Conservation (phyloP, 1,140 invertebrate genomes). For the Bombus haemorrhoidalis region DNA sequence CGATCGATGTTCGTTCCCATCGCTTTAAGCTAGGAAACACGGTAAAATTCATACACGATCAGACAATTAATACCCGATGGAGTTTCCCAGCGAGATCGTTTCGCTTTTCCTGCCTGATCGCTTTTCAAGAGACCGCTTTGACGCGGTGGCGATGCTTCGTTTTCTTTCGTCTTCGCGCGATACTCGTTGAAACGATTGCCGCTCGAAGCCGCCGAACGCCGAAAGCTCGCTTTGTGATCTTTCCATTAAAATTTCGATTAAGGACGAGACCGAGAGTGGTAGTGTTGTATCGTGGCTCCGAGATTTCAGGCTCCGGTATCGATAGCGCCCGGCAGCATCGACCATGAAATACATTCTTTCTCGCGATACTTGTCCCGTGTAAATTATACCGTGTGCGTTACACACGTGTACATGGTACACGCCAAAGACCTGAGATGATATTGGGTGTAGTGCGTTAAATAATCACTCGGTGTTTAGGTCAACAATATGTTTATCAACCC, state of each 20-base stretch:
- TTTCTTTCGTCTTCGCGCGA: constrained; percentile 3
- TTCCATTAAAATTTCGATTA: constrained; percentile 72
- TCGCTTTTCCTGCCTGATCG: neutral
- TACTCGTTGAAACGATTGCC: constrained; percentile 9
- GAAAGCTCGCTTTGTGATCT: constrained; percentile 60
- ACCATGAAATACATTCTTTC: constrained; percentile 12
- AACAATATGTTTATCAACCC: too few relatives aligned
- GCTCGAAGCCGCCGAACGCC: constrained; percentile 10
- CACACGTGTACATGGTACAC: neutral
- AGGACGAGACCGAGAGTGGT: constrained; percentile 30
- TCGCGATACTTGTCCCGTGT: neutral
- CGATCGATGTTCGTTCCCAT: neutral
- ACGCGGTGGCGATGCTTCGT: neutral
- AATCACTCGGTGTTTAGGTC: too few relatives aligned
- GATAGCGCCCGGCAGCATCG: constrained; percentile 1
- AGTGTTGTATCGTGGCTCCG: neutral
- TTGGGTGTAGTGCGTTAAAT: too few relatives aligned
- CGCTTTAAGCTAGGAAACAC: neutral
- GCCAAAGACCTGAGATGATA: too few relatives aligned
- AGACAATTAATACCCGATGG: neutral
- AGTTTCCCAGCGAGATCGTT: too few relatives aligned
- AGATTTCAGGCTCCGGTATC: constrained; percentile 19
- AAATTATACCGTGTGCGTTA: neutral
- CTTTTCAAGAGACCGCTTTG: neutral
- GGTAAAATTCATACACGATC: neutral